Conservation (phyloP, 1,140 invertebrate genomes). For the Hormaphis cornu region DNA sequence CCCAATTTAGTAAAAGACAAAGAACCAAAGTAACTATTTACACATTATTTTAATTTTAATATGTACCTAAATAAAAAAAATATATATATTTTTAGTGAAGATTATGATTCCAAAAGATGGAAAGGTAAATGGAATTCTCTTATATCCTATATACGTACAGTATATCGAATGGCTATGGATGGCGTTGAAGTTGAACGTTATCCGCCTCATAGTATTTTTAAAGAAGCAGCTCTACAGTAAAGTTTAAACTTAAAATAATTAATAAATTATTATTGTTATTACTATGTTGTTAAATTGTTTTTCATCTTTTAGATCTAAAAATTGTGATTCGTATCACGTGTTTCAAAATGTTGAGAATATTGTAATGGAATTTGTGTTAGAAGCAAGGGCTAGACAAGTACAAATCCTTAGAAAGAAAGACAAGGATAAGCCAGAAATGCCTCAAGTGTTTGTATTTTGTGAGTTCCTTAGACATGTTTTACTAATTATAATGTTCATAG, state of each 20-base stretch:
- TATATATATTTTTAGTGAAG: neutral
- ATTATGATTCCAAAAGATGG: slow-evolving; percentile 16
- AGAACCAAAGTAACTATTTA: neutral
- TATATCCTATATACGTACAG: slow-evolving; percentile 45
- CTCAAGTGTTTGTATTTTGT: slow-evolving; percentile 48
- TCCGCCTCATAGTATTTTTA: slow-evolving; percentile 36
- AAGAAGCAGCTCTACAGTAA: slow-evolving; percentile 40
- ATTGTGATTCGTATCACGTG: slow-evolving; percentile 52
- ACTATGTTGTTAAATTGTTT: neutral
- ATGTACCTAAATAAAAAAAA: neutral
- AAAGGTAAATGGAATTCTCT: slow-evolving; percentile 49
- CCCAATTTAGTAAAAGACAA: neutral
- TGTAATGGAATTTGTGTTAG: slow-evolving; percentile 54
- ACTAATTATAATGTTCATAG: neutral
- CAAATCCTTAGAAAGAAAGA: slow-evolving; percentile 45
- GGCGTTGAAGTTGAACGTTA: slow-evolving; percentile 38
- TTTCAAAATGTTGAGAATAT: slow-evolving; percentile 53
- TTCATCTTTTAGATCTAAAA: slow-evolving; percentile 47
- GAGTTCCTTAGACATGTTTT: slow-evolving; percentile 39
- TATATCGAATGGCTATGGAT: slow-evolving; percentile 46
- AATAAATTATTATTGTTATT: neutral
- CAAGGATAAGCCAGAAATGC: slow-evolving; percentile 44
- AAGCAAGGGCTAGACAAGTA: slow-evolving; percentile 53
- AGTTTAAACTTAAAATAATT: slow-evolving; percentile 11
- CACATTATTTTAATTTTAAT: neutral